Conservation (phyloP, 2,888 invertebrate genomes). For the Chaitophorus viminalis region DNA sequence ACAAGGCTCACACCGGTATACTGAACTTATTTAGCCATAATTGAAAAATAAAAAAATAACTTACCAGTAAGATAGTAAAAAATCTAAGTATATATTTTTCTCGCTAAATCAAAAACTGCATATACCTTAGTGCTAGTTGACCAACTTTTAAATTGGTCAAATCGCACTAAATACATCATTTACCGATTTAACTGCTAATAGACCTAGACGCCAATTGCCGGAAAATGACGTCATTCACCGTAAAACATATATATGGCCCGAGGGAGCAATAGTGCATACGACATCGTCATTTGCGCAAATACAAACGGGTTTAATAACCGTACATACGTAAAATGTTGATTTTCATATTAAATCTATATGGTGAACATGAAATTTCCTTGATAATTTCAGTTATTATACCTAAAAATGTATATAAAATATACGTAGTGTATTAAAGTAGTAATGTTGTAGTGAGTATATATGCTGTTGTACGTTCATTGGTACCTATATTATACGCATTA, state of each 20-base stretch:
- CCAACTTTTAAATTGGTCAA: too few species aligned
- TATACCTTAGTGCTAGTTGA: too few species aligned
- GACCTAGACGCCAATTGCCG: too few species aligned
- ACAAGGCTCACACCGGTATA: too few species aligned
- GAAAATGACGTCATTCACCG: too few species aligned
- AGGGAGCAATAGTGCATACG: not conserved
- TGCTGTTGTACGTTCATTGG: not conserved
- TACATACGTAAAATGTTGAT: not conserved
- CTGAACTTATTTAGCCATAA: too few species aligned
- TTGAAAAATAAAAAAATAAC: too few species aligned
- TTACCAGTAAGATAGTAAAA: too few species aligned
- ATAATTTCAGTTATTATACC: constrained; percentile 3
- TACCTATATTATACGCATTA: not conserved
- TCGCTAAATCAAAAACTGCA: too few species aligned
- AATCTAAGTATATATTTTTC: too few species aligned
- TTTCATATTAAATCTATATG: not conserved
- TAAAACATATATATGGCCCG: not conserved
- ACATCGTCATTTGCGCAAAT: not conserved
- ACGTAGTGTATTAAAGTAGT: not conserved
- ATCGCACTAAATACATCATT: too few species aligned
- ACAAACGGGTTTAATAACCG: constrained; percentile 1
- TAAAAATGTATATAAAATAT: not conserved
- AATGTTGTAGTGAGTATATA: not conserved
- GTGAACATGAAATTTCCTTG: not conserved
- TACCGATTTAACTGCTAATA: too few species aligned